Evolutionary conservation across 2,888 invertebrate species (phyloP).

Genomic region (Neoaliturus tenellus): DNA sequence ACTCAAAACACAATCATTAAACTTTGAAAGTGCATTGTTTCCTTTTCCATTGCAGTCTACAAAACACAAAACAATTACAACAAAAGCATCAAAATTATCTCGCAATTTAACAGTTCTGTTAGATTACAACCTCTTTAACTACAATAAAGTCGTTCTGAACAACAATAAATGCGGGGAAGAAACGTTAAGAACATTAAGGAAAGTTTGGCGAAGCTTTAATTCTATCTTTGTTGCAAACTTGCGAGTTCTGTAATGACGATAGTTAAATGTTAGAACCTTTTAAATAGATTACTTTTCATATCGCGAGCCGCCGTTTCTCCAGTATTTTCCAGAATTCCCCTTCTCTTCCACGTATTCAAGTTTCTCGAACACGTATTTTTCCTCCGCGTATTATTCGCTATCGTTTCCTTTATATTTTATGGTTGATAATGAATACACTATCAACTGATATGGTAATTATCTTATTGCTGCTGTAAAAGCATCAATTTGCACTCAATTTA

Average conservation of each 20-base stretch:
- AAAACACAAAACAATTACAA: too few species aligned
- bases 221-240: slow-evolving; percentile 30
- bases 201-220: slow-evolving; percentile 20
- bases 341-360: slow-evolving; percentile 1
- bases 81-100: too few species aligned
- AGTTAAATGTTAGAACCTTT: slow-evolving; percentile 37
- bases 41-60: too few species aligned
- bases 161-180: background rate
- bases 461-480: slow-evolving; percentile 10
- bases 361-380: background rate
- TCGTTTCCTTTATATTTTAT: slow-evolving; percentile 16
- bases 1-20: too few species aligned
- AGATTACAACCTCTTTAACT: background rate
- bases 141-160: background rate
- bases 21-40: too few species aligned
- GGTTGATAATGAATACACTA: slow-evolving; percentile 34
- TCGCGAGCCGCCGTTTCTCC: background rate
- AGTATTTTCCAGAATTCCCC: background rate
- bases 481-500: slow-evolving; percentile 5
- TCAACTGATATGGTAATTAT: slow-evolving; percentile 27
- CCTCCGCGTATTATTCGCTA: slow-evolving; percentile 21
- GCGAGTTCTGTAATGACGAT: slow-evolving; percentile 16
- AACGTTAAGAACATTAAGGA: slow-evolving; percentile 3
- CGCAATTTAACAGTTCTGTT: background rate
- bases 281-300: slow-evolving; percentile 22